These are phyloP conservation scores for Drosophila seguyi DNA, from an alignment of 1,140 invertebrate species.

Conservation along the genomic window DNA sequence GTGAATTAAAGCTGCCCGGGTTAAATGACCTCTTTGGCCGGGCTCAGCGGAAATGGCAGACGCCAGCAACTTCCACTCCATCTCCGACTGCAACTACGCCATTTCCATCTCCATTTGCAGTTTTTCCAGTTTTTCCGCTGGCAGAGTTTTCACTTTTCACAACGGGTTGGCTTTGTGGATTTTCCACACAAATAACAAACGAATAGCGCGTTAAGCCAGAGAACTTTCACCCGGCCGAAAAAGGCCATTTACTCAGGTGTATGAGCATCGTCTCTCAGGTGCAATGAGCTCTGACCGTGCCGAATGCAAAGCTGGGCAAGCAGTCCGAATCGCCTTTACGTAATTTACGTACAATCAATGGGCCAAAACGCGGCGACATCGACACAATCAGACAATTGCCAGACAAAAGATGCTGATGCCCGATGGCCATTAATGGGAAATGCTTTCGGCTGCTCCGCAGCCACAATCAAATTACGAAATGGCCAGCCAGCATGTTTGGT, in stretches of 20 bases:
- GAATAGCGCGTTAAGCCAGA: constrained; percentile 30
- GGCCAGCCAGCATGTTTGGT: constrained; percentile 36
- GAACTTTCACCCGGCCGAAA: constrained; percentile 70
- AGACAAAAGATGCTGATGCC: constrained; percentile 39
- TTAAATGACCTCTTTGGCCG: constrained; percentile 73
- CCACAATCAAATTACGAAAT: constrained; percentile 69
- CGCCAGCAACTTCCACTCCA: constrained; percentile 32
- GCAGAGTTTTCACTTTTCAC: constrained; percentile 80
- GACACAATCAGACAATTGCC: constrained; percentile 36
- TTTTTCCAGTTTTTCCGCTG: constrained; percentile 73
- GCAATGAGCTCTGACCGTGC: constrained; percentile 65
- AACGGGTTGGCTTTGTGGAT: constrained; percentile 58
- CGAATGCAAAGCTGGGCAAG: constrained; percentile 41
- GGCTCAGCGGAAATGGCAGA: constrained; percentile 66
- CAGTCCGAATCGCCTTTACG: constrained; percentile 59
- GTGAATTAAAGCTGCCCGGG: constrained; percentile 58
- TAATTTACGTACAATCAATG: constrained; percentile 69
- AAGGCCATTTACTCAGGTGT: constrained; percentile 23
- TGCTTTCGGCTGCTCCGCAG: constrained; percentile 23
- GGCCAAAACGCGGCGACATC: constrained; percentile 40
- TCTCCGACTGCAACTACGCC: constrained; percentile 2
- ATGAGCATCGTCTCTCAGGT: constrained; percentile 27
- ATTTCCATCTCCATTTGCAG: constrained; percentile 40
- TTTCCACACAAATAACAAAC: constrained; percentile 45
- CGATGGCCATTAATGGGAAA: constrained; percentile 44